A percentile compares a stretch with the other conserved stretches of the same genome.
These are phyloP conservation scores for Pristis pectinata DNA, from an alignment of 2,797 vertebrate genomes.

Conservation along the genomic window DNA sequence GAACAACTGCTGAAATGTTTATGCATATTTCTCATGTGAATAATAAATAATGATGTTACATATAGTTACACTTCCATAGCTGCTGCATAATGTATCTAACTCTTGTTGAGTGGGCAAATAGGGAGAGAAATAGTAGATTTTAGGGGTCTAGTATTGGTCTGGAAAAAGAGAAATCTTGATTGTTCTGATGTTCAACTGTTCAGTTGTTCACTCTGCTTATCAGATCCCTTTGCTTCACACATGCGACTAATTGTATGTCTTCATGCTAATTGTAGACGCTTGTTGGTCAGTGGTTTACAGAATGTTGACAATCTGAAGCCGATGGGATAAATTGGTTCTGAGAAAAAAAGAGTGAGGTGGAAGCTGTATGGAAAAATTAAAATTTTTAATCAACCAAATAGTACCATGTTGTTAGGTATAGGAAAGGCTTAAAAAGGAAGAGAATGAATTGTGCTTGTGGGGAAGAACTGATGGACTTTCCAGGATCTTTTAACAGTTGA, in stretches of 20 bases:
- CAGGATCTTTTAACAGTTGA: conserved; percentile 76
- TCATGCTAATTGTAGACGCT: neutral
- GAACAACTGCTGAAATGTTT: neutral
- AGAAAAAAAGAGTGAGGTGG: conserved; percentile 57
- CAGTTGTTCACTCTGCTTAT: neutral
- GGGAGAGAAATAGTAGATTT: neutral
- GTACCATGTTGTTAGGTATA: conserved; percentile 54
- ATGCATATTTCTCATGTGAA: neutral
- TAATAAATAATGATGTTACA: neutral
- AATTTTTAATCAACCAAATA: conserved; percentile 54
- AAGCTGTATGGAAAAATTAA: conserved; percentile 58
- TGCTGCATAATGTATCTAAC: neutral
- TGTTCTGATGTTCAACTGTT: neutral
- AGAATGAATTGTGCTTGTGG: conserved; percentile 62
- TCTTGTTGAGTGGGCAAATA: neutral
- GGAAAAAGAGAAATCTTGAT: neutral
- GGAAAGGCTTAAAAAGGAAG: conserved; percentile 63
- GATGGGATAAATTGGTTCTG: conserved; percentile 47
- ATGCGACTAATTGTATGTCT: neutral
- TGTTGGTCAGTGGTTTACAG: conserved; percentile 43
- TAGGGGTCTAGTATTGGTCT: neutral
- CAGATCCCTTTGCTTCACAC: neutral
- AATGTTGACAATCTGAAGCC: conserved; percentile 46
- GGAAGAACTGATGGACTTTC: conserved; percentile 78
- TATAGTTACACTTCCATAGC: neutral